Base-by-base conservation (phyloP, 2,113 vertebrate genomes). In the Poicephalus gulielmi region DNA sequence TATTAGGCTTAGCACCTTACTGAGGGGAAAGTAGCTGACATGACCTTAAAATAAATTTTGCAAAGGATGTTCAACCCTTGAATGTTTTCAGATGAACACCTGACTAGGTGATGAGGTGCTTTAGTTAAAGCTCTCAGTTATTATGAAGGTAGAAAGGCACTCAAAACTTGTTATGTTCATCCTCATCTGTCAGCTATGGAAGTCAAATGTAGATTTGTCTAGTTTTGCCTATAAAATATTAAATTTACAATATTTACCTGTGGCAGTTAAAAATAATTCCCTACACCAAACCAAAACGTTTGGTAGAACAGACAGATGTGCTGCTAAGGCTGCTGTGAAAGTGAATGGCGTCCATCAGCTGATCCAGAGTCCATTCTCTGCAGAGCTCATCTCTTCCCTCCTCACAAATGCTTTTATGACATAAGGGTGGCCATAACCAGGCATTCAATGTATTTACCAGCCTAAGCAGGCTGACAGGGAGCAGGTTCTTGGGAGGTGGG, bases 71-170 rank as follows among this genome's bases (percentile, higher is more conserved):
- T 95, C 55, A 95, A 95, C 89, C 64, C 91, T 96, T 95, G 83
- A 66, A 88, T 43, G 37, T 73, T 83, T 90, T 70, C 75, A 86
- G 77, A 91, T 90, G 69, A 90, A 95, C 18, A 68, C 52, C 9
- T 92, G 91, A 94, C 78, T 70, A 49, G 83, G 52, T 57, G 89
- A 57, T 71, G 97, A 96, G 85, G 92, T 92, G 91, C 92, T 96
- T 96, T 59, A n/a, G 83, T 97, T 98, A 98, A 98, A 98, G 98
- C 97, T 98, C 94, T 96, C 97, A 68, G 95, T 94, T 86, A 83
- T 88, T 71, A 81, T 23, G 88, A 97, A 97, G 93, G 96, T 96
- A 95, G 96, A 95, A 98, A 98, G 98, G 98, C 98, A 98, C 98
- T 98, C 97, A 92, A 62, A 96, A 91, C 46, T 59, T n/a, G n/a